Base-by-base conservation (phyloP, 1,140 invertebrate genomes). In the Oreohelix idahoensis region DNA sequence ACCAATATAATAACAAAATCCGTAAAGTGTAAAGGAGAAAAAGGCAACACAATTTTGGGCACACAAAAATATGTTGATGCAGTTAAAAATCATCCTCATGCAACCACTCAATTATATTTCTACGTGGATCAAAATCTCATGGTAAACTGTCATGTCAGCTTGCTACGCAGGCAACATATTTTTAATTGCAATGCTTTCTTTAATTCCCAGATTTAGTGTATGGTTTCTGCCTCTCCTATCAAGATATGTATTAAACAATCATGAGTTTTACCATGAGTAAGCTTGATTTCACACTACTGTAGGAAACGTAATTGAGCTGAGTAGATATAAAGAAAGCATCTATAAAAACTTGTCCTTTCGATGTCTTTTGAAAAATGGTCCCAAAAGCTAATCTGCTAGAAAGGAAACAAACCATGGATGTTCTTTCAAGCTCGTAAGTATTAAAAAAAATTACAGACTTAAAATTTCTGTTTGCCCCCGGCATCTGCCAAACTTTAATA, bases 371-470 rank as follows among this genome's bases (percentile, higher is more conserved):
- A 8, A 66, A 32, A 32, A 4, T 29, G 63, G 5, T 66, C 63
- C 63, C 63, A 66, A 66, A 66, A 66, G 63, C 29, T 66, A 66
- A 66, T 66, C 63, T 66, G 63, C 17, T 5, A 32, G 29, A 10
- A 2, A 66, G 63, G 63, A 66, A 66, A 32, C 63, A 66, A 66
- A 66, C 63, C n/a, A 66, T 35, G 29, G 32, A 66, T 66, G 63
- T 32, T 66, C 63, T 49, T 74, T 74, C 71, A 74, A 74, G 38
- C 32, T 11, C 71, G n/a, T n/a, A n/a, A n/a, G n/a, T n/a, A n/a
- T n/a, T 58, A 2, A 11, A 15, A 5, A 58, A 58, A 58, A 8
- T 49, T 11, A 8, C 45, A 49, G 45, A 11, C 45, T 49, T 49
- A 49, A 11, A 11, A 17, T 11, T 49, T 49, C 45, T 11, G 8